Evolutionary conservation across 2,797 vertebrate genomes (phyloP).

Genomic region (Fundulus diaphanus): DNA sequence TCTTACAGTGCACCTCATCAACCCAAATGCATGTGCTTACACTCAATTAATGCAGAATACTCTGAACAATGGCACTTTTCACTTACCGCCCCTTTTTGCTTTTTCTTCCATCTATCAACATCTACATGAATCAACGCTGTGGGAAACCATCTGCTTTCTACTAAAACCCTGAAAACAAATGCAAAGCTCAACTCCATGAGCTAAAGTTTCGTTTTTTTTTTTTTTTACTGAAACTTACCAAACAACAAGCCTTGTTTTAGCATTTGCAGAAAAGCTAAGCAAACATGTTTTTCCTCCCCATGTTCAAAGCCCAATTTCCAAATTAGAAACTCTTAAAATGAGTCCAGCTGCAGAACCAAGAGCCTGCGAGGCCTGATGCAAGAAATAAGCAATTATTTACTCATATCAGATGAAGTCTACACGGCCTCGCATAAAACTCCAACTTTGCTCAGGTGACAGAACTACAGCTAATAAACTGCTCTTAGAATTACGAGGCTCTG

Average conservation of each 20-base stretch:
- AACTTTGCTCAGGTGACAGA: not conserved
- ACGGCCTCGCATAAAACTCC: not conserved
- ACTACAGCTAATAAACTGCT: not conserved
- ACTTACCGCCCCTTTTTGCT: not conserved
- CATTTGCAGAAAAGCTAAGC: slow-evolving; percentile 6
- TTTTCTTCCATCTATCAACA: not conserved
- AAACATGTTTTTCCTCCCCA: not conserved
- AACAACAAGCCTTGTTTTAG: not conserved
- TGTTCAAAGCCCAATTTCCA: not conserved
- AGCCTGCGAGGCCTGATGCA: slow-evolving; percentile 5
- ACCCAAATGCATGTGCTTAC: slow-evolving; percentile 5
- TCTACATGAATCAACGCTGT: not conserved
- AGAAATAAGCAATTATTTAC: slow-evolving; percentile 10
- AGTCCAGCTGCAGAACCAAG: not conserved
- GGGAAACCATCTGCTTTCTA: slow-evolving; percentile 17
- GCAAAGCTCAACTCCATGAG: not conserved
- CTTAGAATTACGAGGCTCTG: not conserved
- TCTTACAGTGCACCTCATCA: not conserved
- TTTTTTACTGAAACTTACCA: not conserved
- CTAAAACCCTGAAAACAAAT: not conserved
- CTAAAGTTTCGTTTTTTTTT: not conserved
- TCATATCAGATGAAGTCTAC: not conserved
- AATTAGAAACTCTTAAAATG: not conserved
- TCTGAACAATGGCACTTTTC: slow-evolving; percentile 41
- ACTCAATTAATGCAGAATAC: not conserved